Evolutionary conservation across 2,113 vertebrate genomes (phyloP).

Genomic region (Scytalopus superciliaris): DNA sequence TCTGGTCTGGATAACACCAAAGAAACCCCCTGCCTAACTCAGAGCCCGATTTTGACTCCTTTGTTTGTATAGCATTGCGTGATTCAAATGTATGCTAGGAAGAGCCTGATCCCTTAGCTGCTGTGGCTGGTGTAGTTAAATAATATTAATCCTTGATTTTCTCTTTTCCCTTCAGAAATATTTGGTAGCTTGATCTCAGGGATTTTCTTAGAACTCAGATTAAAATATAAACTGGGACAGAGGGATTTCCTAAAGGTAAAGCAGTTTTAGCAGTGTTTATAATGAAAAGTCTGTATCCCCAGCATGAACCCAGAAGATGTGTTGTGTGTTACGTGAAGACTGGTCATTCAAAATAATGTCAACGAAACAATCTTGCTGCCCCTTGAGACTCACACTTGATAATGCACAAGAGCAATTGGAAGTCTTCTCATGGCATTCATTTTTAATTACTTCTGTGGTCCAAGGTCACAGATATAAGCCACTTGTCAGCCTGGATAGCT

Average conservation of each 20-base stretch:
- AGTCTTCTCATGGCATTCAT: conserved; percentile 54
- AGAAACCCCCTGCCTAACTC: not conserved
- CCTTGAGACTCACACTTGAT: conserved; percentile 23
- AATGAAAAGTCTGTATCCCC: not conserved
- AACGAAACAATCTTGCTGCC: not conserved
- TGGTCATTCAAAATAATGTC: conserved; percentile 10
- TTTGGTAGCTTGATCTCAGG: not conserved
- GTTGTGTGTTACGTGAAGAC: not conserved
- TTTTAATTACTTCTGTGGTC: conserved; percentile 56
- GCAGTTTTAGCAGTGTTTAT: not conserved
- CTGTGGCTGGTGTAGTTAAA: not conserved
- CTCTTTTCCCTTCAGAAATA: not conserved
- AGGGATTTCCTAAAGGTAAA: conserved; percentile 16
- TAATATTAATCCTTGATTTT: conserved; percentile 5
- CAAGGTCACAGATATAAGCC: conserved; percentile 38
- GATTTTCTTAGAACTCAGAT: conserved; percentile 36
- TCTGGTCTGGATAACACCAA: not conserved
- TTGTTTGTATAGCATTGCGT: not conserved
- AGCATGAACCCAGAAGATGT: not conserved
- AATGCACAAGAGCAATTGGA: conserved; percentile 40
- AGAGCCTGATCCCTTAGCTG: not conserved
- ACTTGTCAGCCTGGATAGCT: conserved; percentile 52
- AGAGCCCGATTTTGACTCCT: not conserved
- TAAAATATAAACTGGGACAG: not conserved
- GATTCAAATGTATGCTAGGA: not conserved